phyloP scores from a whole-genome alignment of 2,888 invertebrate species.

The Chironomus riparius region DNA sequence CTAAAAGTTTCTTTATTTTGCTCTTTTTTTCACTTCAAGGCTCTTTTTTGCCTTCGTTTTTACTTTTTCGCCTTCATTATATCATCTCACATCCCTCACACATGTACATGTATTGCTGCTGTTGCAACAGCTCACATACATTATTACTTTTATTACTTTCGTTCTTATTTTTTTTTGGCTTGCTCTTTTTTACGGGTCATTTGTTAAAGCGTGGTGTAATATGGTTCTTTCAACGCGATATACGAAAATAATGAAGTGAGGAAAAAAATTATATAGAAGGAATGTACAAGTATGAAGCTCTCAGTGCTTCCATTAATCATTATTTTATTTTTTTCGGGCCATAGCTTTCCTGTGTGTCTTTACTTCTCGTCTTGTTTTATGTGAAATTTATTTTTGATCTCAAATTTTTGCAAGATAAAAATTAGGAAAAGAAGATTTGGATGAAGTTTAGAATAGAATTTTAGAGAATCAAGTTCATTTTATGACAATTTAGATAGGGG shows the following conservation, averaged over 20 bases:
- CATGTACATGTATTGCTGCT: not conserved
- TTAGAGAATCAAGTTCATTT: no score
- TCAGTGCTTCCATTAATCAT: not conserved
- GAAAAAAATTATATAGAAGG: not conserved
- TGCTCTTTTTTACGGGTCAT: conserved; percentile 1
- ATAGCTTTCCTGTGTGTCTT: no score
- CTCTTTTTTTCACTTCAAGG: not conserved
- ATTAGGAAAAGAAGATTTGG: no score
- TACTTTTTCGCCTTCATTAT: conserved; percentile 15
- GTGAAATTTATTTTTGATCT: no score
- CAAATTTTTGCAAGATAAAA: no score
- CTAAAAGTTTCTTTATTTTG: not conserved
- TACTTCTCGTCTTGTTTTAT: no score
- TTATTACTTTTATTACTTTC: conserved; percentile 17
- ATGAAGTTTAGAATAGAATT: no score
- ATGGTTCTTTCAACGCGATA: not conserved
- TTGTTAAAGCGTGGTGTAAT: conserved; percentile 10
- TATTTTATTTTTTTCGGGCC: not conserved
- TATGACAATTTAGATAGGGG: no score
- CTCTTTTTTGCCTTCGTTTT: not conserved
- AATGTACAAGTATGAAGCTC: not conserved
- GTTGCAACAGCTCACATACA: conserved; percentile 10
- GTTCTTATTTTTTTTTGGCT: no score
- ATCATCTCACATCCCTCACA: not conserved
- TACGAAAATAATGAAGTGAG: no score